phyloP scores from a whole-genome alignment of 2,113 vertebrate genomes.

The Xenotilapia flavipinnis region DNA sequence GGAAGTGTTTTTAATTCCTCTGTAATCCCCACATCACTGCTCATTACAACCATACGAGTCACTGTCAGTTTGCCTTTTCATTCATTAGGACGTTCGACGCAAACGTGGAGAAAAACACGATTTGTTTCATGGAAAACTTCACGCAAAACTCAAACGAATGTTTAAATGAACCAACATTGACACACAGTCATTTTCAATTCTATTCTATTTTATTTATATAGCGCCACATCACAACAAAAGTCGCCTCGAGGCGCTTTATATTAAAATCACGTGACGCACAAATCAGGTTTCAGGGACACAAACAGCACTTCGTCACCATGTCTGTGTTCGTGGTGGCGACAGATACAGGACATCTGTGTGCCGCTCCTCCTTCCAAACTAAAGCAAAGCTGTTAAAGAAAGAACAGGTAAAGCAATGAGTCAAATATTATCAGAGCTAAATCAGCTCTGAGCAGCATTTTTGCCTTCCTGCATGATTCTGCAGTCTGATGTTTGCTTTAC shows the following conservation, averaged over 20 bases:
- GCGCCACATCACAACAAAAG: not conserved
- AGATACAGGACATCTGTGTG: rapidly evolving
- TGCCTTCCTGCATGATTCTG: not conserved
- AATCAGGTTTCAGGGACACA: not conserved
- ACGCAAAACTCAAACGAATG: not conserved
- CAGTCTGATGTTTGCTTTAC: not conserved
- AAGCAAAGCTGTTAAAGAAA: not conserved
- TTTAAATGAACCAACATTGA: not conserved
- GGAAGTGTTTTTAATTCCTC: not conserved
- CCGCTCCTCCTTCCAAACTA: not conserved
- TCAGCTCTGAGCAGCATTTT: not conserved
- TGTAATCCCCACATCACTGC: not conserved
- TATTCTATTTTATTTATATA: not conserved
- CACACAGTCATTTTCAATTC: not conserved
- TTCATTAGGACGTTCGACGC: not conserved
- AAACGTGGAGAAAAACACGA: not conserved
- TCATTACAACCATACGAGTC: not conserved
- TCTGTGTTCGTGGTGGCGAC: not conserved
- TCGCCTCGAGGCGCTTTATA: rapidly evolving
- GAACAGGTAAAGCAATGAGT: not conserved
- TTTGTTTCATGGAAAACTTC: not conserved
- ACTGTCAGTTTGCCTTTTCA: not conserved
- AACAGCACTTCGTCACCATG: not conserved
- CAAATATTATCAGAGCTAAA: not conserved
- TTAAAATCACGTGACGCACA: not conserved